Evolutionary conservation across 2,797 vertebrate genomes (phyloP).

Genomic region (Gorsachius magnificus): DNA sequence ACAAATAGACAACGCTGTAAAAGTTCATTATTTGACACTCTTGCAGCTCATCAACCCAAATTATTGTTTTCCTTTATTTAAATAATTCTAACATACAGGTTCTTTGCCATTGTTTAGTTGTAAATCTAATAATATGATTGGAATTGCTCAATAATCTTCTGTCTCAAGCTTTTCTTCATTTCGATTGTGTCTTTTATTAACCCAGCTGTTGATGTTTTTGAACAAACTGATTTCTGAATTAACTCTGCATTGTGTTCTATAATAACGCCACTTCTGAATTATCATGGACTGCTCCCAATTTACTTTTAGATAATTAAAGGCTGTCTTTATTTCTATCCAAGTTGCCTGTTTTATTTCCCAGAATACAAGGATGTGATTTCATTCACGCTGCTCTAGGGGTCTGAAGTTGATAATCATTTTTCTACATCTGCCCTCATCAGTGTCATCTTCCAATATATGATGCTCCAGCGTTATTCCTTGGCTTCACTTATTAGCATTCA

Average conservation of each 20-base stretch:
- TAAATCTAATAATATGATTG: conserved; percentile 77
- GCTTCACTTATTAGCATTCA: conserved; percentile 64
- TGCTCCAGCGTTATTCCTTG: conserved; percentile 29
- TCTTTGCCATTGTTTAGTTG: conserved; percentile 24
- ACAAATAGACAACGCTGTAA: not conserved
- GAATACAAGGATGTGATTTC: conserved; percentile 76
- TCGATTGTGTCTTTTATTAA: conserved; percentile 78
- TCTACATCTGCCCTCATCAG: conserved; percentile 74
- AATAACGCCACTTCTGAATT: conserved; percentile 78
- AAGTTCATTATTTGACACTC: not conserved
- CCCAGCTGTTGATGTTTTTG: conserved; percentile 81
- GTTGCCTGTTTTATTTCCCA: conserved; percentile 78
- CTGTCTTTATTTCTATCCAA: conserved; percentile 77
- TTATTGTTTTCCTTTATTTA: conserved; percentile 23
- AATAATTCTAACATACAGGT: conserved; percentile 35
- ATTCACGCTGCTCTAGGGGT: conserved; percentile 74
- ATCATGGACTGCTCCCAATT: conserved; percentile 77
- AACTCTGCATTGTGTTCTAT: conserved; percentile 75
- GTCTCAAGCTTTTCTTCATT: conserved; percentile 74
- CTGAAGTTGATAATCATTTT: conserved; percentile 78
- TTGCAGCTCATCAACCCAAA: not conserved
- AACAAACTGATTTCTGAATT: conserved; percentile 80
- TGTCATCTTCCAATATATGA: conserved; percentile 58
- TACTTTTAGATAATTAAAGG: conserved; percentile 83
- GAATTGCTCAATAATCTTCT: conserved; percentile 72